Percentiles rank a stretch among this genome's conserved stretches.
Conservation (phyloP, 1,140 invertebrate species). For the Chionoecetes opilio region DNA sequence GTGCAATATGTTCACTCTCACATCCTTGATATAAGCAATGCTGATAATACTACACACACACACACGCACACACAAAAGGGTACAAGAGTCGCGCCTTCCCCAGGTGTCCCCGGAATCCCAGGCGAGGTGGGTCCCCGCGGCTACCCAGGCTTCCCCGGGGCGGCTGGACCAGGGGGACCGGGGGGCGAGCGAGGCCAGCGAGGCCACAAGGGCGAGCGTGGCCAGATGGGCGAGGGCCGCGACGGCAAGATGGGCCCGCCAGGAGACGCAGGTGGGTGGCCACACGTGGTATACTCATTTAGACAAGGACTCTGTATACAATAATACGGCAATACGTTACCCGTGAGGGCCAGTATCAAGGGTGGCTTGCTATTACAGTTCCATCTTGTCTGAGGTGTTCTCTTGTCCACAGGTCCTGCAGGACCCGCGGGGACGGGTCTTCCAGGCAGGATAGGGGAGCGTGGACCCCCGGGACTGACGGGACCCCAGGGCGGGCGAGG, state of each 20-base stretch:
- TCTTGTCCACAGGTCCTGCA: slow-evolving; percentile 71
- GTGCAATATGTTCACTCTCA: neutral
- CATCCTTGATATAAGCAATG: neutral
- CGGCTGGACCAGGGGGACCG: slow-evolving; percentile 71
- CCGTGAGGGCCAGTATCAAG: too few species aligned
- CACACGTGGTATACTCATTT: too few species aligned
- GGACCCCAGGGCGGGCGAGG: slow-evolving; percentile 80
- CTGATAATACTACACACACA: neutral
- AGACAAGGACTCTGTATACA: too few species aligned
- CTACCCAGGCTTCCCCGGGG: slow-evolving; percentile 81
- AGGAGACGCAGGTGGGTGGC: slow-evolving; percentile 76
- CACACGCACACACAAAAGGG: neutral
- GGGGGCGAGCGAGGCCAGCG: slow-evolving; percentile 68
- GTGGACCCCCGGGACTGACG: slow-evolving; percentile 79
- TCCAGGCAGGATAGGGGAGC: slow-evolving; percentile 77
- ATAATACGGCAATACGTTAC: too few species aligned
- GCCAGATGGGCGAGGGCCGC: slow-evolving; percentile 77
- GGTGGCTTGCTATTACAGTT: too few species aligned
- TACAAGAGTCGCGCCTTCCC: neutral
- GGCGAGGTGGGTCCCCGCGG: slow-evolving; percentile 81
- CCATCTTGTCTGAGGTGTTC: too few species aligned
- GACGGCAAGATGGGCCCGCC: slow-evolving; percentile 76
- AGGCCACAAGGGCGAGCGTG: slow-evolving; percentile 79
- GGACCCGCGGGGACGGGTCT: slow-evolving; percentile 77
- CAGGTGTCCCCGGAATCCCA: slow-evolving; percentile 79